phyloP scores from a whole-genome alignment of 2,113 vertebrate genomes.

The Xyliphius kryptos region DNA sequence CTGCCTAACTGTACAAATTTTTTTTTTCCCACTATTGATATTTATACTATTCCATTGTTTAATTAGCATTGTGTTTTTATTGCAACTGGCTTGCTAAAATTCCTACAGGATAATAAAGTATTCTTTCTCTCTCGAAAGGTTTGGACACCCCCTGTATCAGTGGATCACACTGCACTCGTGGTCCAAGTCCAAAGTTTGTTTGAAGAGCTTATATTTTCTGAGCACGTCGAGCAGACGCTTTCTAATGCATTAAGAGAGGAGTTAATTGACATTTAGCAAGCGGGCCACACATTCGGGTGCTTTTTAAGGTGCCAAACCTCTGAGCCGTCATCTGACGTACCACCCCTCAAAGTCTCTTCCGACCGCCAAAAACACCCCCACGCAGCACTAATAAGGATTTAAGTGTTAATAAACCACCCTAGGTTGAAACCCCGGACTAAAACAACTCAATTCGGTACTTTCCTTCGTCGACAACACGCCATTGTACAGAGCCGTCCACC shows the following conservation, averaged over 20 bases:
- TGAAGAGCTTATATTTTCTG: not conserved
- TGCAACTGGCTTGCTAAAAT: no score
- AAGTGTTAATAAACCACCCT: slow-evolving; percentile 8
- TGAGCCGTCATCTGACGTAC: slow-evolving; percentile 69
- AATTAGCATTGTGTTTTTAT: no score
- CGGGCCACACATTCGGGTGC: slow-evolving; percentile 64
- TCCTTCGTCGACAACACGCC: slow-evolving; percentile 6
- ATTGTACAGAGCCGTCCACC: not conserved
- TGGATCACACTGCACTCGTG: slow-evolving; percentile 3
- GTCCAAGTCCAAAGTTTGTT: slow-evolving; percentile 10
- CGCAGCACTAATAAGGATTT: not conserved
- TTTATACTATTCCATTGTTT: no score
- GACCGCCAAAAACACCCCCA: slow-evolving; percentile 31
- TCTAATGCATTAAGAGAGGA: slow-evolving; percentile 45
- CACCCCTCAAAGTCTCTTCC: slow-evolving; percentile 40
- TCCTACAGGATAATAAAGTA: no score
- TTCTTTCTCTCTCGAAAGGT: no score
- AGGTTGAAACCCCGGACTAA: slow-evolving; percentile 44
- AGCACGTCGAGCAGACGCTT: slow-evolving; percentile 14
- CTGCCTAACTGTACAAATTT: no score
- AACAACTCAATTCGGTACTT: not conserved
- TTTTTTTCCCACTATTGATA: no score
- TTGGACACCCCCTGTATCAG: no score
- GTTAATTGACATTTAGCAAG: slow-evolving; percentile 56
- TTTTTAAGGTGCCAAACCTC: slow-evolving; percentile 68